A percentile compares a stretch with the other conserved stretches of the same genome.
Conservation (phyloP, 2,888 invertebrate species). For the Dermolepida albohirtum region DNA sequence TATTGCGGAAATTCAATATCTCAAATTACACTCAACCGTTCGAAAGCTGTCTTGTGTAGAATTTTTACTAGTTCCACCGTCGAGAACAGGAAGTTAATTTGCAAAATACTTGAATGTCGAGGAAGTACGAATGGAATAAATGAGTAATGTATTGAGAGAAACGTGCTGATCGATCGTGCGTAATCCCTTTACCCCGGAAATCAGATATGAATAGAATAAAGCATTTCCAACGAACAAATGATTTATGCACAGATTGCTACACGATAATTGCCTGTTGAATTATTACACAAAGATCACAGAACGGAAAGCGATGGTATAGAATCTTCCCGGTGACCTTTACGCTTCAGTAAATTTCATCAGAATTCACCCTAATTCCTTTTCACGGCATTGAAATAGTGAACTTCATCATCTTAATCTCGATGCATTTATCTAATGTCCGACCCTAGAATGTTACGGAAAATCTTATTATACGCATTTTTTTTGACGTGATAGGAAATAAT, state of each 20-base stretch:
- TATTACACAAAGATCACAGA: slow-evolving; percentile 38
- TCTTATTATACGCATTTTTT: background rate
- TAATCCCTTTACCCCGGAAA: slow-evolving; percentile 40
- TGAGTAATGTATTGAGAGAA: slow-evolving; percentile 38
- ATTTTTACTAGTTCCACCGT: slow-evolving; percentile 3
- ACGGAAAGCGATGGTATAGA: slow-evolving; percentile 38
- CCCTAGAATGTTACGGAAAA: background rate
- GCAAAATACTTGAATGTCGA: slow-evolving; percentile 26
- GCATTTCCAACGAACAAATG: slow-evolving; percentile 41
- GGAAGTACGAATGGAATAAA: slow-evolving; percentile 31
- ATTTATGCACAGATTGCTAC: slow-evolving; percentile 47
- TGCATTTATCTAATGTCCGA: slow-evolving; percentile 27
- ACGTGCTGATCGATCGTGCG: slow-evolving; percentile 38
- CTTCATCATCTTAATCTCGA: slow-evolving; percentile 34
- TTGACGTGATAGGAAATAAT: background rate
- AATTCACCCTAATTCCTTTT: slow-evolving; percentile 10
- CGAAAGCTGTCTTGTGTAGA: too few relatives aligned
- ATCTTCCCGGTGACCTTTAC: slow-evolving; percentile 34
- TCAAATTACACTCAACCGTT: too few relatives aligned
- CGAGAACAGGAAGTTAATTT: slow-evolving; percentile 20
- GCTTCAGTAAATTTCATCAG: slow-evolving; percentile 38
- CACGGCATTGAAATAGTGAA: slow-evolving; percentile 9
- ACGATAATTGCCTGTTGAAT: slow-evolving; percentile 45
- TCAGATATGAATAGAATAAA: slow-evolving; percentile 43
- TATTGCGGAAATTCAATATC: too few relatives aligned